Evolutionary conservation across 2,888 invertebrate genomes (phyloP), one percentile per base, ranked within the genome.

Genomic region (Seira ritae): DNA sequence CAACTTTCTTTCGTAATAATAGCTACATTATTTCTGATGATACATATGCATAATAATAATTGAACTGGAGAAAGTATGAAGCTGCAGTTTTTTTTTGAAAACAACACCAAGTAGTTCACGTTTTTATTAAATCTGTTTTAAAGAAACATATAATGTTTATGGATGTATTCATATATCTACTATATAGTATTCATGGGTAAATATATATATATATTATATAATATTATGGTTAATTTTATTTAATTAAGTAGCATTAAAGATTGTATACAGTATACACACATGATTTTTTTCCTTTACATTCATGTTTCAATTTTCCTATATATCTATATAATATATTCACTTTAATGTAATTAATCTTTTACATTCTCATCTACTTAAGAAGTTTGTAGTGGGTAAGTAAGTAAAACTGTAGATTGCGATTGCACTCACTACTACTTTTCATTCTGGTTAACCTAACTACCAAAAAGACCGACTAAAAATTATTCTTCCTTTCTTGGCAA

Each of bases 71-170:
- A 31, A 31, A 31, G 31, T n/a, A n/a, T 4, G 3, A 31, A 31
- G 3, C 31, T 31, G 8, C 2, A 31, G 31, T n/a, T 4, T 31
- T 31, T 31, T 31, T n/a, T 50, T 50, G 50, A 50, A 77, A 82
- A 77, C 83, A 83, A 83, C 83, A 83, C 78, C 78, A 83, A 83
- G 77, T 83, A 83, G 77, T 78, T 78, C 83, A 72, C 62, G 68
- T 74, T 70, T 82, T 83, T 83, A 83, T 83, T 83, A 83, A 83
- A 83, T 83, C 83, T 76, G 83, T 82, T 83, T 77, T 83, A 83
- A 77, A 83, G 83, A 83, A 83, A 83, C 82, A 77, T 82, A 73
- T 74, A 72, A 74, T 81, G 65, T 81, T 42, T 60, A 77, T 77
- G n/a, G 19, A 46, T 68, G 24, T 55, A 68, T 50, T 65, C 23